Evolutionary conservation across 2,888 invertebrate species (phyloP), one percentile per base, ranked within the genome.

Genomic region (Cerastis rubricosa): DNA sequence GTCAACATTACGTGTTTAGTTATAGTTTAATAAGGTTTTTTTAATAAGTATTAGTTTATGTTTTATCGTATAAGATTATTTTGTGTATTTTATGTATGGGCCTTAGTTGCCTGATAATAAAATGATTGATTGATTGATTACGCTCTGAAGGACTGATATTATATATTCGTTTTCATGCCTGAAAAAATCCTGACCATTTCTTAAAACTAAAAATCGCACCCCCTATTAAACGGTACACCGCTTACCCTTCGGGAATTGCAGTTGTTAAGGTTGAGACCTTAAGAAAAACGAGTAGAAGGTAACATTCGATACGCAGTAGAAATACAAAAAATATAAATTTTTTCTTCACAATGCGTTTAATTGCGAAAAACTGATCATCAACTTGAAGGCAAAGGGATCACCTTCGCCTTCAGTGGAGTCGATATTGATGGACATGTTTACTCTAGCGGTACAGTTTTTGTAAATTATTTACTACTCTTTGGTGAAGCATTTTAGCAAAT

Each of bases 341-440:
- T 17, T 35, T 11, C 14, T 22, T 19, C 4, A 45, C 0, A 25
- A 66, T 54, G 40, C 68, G 54, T 80, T 61, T 51, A 6, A 71
- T 45, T 68, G 45, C 43, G 47, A 67, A 71, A 80, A 80, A 71
- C 68, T 67, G 40, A 61, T 74, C 40, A 70, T 74, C 75, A 80
- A 83, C 25, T 73, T 77, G 70, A 71, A 84, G 76, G 83, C 63
- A 0, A 57, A 67, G 54, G 66, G 80, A 79, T 59, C 22, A 70
- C 81, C 85, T 86, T 85, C 72, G 5, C 86, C 86, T 87, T 86
- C 74, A 69, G 22, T 5, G 0, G 74, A 68, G 22, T 9, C 0
- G 12, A 25, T 43, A 35, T 25, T 65, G 71, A 80, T 84, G 73
- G 49, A 22, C 64, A 8, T 35, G 35, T 3, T 64, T 45, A 84